These are phyloP conservation scores for Geotrupes spiniger DNA, from an alignment of 2,888 invertebrate genomes.

Conservation along the genomic window DNA sequence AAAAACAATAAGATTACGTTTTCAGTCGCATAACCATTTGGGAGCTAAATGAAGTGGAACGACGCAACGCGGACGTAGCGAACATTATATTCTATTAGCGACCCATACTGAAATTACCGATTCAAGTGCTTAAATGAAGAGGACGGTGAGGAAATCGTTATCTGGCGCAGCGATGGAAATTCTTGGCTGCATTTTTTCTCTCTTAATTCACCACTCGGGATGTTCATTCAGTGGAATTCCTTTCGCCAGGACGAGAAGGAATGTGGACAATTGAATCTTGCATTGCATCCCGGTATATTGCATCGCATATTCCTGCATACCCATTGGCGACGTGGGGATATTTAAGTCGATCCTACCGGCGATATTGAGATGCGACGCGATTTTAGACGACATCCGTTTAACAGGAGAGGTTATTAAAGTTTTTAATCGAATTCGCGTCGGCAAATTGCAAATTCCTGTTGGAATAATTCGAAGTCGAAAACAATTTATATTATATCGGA, in stretches of 20 bases:
- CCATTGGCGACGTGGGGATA: constrained; percentile 19
- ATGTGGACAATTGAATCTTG: constrained; percentile 33
- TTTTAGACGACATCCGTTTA: too few relatives aligned
- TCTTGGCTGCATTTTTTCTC: constrained; percentile 37
- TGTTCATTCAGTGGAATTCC: constrained; percentile 38
- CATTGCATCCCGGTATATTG: constrained; percentile 26
- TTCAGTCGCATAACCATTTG: too few relatives aligned
- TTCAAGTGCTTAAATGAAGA: constrained; percentile 2
- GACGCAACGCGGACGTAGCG: background rate
- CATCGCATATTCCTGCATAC: constrained; percentile 26
- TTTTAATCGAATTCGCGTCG: too few relatives aligned
- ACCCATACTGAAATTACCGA: constrained; percentile 1
- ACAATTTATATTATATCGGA: too few relatives aligned
- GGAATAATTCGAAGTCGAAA: too few relatives aligned
- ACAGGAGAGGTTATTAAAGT: too few relatives aligned
- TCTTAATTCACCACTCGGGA: constrained; percentile 38
- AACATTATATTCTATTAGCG: constrained; percentile 1
- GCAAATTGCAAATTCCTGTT: too few relatives aligned
- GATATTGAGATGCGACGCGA: too few relatives aligned
- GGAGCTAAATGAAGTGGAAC: too few relatives aligned
- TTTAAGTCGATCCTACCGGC: constrained; percentile 4
- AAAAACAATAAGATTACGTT: too few relatives aligned
- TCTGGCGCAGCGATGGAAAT: constrained; percentile 34
- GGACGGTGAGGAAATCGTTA: constrained; percentile 31
- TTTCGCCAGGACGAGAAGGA: constrained; percentile 27